phyloP scores from a whole-genome alignment of 1,140 invertebrate genomes.

The Drosophila tani region DNA sequence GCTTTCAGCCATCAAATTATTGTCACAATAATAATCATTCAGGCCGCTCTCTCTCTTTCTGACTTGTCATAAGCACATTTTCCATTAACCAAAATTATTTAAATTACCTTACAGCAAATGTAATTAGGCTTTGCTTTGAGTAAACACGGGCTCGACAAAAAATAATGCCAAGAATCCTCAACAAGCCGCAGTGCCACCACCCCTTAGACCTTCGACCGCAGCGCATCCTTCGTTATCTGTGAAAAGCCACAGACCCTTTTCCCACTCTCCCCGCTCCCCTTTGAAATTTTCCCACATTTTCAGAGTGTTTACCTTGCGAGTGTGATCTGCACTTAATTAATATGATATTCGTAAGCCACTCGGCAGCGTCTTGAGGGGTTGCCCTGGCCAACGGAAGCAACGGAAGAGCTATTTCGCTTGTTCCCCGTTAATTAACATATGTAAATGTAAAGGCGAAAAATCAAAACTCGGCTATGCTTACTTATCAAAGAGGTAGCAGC shows the following conservation, averaged over 20 bases:
- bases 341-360: slow-evolving; percentile 59
- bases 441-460: slow-evolving; percentile 80
- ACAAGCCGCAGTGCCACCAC: slow-evolving; percentile 30
- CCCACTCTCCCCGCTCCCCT: neutral
- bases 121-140: slow-evolving; percentile 38
- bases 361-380: slow-evolving; percentile 33
- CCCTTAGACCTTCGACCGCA: slow-evolving; percentile 12
- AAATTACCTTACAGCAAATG: slow-evolving; percentile 33
- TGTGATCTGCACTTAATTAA: slow-evolving; percentile 68
- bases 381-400: slow-evolving; percentile 52
- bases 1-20: slow-evolving; percentile 27
- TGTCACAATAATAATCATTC: slow-evolving; percentile 15
- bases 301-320: slow-evolving; percentile 44
- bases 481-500: slow-evolving; percentile 41
- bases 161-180: slow-evolving; percentile 40
- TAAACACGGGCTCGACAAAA: slow-evolving; percentile 18
- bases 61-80: slow-evolving; percentile 6
- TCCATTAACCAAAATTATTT: slow-evolving; percentile 30
- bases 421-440: slow-evolving; percentile 77
- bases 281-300: slow-evolving; percentile 4
- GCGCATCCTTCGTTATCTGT: slow-evolving; percentile 46
- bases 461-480: slow-evolving; percentile 43
- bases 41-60: neutral
- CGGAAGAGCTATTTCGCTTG: slow-evolving; percentile 41
- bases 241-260: slow-evolving; percentile 30